Percentiles rank a stretch among this genome's conserved stretches.
These are phyloP conservation scores for Ditylenchus dipsaci DNA, from an alignment of 1,140 invertebrate genomes.

Conservation along the genomic window DNA sequence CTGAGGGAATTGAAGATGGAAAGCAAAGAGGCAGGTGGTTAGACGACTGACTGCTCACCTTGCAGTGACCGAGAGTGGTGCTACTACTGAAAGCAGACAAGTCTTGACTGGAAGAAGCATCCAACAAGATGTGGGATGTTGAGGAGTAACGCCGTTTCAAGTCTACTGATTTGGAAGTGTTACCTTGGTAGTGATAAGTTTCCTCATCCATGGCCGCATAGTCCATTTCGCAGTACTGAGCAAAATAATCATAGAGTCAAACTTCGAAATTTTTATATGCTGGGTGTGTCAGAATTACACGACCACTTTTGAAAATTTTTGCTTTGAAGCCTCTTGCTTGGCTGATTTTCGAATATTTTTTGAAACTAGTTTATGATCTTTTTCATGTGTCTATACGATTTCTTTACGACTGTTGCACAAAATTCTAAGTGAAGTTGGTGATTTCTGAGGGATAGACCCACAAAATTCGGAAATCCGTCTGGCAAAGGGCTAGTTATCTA, in stretches of 20 bases:
- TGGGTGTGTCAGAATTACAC: no score
- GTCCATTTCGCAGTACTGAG: constrained; percentile 12
- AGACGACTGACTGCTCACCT: background rate
- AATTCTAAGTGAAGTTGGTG: no score
- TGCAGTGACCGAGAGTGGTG: background rate
- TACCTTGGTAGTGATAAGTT: no score
- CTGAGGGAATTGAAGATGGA: background rate
- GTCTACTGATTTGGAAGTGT: background rate
- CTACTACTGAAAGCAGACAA: background rate
- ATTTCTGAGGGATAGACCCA: no score
- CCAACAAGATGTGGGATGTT: background rate
- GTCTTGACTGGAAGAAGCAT: background rate
- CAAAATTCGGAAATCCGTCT: no score
- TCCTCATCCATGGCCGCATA: constrained; percentile 12
- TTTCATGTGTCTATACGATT: no score
- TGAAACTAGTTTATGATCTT: no score
- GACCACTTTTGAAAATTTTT: no score
- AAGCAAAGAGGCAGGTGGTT: background rate
- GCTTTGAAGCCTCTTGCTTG: no score
- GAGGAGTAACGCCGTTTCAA: background rate
- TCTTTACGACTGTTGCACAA: no score
- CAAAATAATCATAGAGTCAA: background rate
- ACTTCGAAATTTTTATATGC: background rate
- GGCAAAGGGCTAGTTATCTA: no score
- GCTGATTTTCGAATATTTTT: no score